Conservation (phyloP, 2,797 vertebrate species). For the Tragelaphus oryx region DNA sequence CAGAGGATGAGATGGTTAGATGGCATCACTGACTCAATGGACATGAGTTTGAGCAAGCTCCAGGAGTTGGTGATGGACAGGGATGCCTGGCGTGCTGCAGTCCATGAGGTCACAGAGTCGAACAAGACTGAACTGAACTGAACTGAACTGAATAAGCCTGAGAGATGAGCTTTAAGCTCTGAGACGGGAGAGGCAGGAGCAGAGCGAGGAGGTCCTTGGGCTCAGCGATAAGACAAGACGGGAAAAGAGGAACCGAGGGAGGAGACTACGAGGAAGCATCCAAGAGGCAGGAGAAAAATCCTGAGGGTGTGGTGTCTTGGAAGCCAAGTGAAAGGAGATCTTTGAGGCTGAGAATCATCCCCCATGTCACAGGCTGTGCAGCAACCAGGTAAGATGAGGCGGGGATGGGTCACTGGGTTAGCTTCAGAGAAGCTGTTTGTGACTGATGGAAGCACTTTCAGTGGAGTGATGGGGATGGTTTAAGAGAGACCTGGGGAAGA, state of each 20-base stretch:
- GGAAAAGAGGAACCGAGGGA: slow-evolving; percentile 28
- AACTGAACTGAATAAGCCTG: not conserved
- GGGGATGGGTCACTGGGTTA: rapidly evolving
- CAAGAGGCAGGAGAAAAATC: not conserved
- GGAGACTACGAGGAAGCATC: not conserved
- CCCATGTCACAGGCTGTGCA: not conserved
- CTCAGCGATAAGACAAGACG: not conserved
- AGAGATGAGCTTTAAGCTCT: no score
- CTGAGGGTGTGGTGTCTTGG: not conserved
- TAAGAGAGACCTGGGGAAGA: not conserved
- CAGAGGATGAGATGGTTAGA: not conserved
- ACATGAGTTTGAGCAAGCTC: not conserved
- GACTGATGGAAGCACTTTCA: not conserved
- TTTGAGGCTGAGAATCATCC: not conserved
- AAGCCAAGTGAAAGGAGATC: not conserved
- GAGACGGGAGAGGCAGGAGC: not conserved
- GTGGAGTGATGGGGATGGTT: not conserved
- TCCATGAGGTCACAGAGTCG: not conserved
- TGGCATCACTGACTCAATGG: not conserved
- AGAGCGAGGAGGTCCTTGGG: not conserved
- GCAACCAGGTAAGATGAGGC: not conserved
- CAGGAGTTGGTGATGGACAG: not conserved
- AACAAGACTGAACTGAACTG: not conserved
- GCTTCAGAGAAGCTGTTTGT: not conserved
- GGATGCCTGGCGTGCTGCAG: not conserved